Evolutionary conservation across 1,140 invertebrate species (phyloP).

Genomic region (Wiebesia pumilae): DNA sequence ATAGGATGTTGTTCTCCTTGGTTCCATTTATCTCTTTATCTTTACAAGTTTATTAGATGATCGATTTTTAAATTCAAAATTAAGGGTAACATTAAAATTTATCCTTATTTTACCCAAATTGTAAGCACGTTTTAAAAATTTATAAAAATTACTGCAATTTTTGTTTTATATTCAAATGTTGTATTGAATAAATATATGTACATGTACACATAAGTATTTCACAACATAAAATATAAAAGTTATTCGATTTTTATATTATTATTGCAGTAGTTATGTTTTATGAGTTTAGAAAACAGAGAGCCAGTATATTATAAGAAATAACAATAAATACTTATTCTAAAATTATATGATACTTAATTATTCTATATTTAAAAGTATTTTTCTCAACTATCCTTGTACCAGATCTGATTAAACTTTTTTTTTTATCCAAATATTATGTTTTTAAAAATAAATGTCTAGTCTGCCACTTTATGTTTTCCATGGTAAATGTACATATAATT

Average conservation of each 20-base stretch:
- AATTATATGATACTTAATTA: no score
- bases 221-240: background rate
- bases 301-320: background rate
- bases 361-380: no score
- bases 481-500: no score
- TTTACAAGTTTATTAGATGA: conserved; percentile 3
- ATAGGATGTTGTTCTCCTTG: conserved; percentile 2
- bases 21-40: background rate
- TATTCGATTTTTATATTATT: background rate
- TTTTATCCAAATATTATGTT: no score
- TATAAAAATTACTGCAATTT: background rate
- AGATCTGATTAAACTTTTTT: no score
- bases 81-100: background rate
- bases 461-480: no score
- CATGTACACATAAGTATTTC: background rate
- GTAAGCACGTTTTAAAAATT: background rate
- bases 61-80: background rate
- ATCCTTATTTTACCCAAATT: background rate
- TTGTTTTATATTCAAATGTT: background rate
- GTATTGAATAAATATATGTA: background rate
- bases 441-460: no score
- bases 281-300: background rate
- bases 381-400: no score
- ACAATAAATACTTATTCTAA: background rate
- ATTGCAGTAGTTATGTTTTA: background rate